Base-by-base conservation (phyloP, 2,888 invertebrate genomes). In the Drosophila atripex region DNA sequence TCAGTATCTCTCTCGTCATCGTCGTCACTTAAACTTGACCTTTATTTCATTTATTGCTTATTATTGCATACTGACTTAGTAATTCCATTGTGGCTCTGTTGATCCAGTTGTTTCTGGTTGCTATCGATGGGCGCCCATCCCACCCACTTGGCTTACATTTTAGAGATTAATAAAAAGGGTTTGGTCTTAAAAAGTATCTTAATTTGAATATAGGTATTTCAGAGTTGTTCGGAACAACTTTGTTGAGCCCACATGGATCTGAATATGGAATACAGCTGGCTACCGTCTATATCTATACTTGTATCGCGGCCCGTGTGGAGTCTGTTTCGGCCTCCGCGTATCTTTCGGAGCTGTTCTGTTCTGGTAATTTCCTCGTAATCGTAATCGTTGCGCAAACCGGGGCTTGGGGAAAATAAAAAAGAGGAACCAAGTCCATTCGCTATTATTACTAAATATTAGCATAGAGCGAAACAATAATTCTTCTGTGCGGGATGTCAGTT, bases 11-110 rank as follows among this genome's bases (percentile, higher is more conserved):
- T 49, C 45, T 43, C 57, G 47, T 71, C 71, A 55, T 49, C 30
- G 52, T 30, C 56, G 51, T 73, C 78, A 78, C 73, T 82, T 83
- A 77, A 83, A 83, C 82, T 86, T 83, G 86, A 83, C 86, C 82
- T 83, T 83, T 83, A 86, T 86, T 65, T 39, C 83, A 66, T 83
- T 76, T 86, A 80, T 86, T 80, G 75, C 78, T 78, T 78, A 78
- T 86, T 85, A 78, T 64, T 76, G 76, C 77, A 77, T 50, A 70
- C 65, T 68, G 60, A 47, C 53, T 30, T 60, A 63, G 63, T 64
- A 23, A 63, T 52, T 32, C 39, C 71, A 50, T 58, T 39, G 50
- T 49, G 30, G 16, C 51, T 25, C 60, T 61, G 39, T 66, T 49
- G 63, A 60, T 47, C 60, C 60, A 60, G 60, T 58, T 58, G 23